Evolutionary conservation across 2,797 vertebrate genomes (phyloP).

Genomic region (Lepus oiostolus): DNA sequence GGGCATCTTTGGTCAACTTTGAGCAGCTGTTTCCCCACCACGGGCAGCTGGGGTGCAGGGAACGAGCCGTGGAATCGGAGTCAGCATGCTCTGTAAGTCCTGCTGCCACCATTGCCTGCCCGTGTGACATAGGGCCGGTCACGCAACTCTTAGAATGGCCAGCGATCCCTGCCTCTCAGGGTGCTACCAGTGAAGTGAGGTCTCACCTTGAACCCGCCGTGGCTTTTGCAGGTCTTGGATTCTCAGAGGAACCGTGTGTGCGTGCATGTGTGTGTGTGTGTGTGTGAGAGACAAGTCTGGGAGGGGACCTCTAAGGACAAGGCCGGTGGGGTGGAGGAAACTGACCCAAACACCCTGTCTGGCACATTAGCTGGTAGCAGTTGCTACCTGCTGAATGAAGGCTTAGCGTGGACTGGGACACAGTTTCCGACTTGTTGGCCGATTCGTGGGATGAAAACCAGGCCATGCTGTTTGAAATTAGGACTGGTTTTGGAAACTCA

Average conservation of each 20-base stretch:
- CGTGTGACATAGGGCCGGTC: slow-evolving; percentile 33
- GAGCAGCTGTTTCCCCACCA: not conserved
- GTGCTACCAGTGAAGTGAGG: not conserved
- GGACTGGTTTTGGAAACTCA: slow-evolving; percentile 20
- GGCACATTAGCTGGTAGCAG: not conserved
- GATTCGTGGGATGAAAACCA: not conserved
- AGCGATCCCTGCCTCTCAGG: not conserved
- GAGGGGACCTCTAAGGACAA: not conserved
- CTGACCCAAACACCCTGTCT: not conserved
- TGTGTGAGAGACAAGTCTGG: not conserved
- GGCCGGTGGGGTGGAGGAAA: not conserved
- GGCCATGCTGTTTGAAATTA: not conserved
- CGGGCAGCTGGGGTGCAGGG: not conserved
- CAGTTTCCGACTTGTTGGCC: not conserved
- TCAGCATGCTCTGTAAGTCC: not conserved
- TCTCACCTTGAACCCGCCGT: not conserved
- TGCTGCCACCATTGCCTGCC: not conserved
- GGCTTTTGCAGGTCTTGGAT: not conserved
- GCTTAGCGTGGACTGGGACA: not conserved
- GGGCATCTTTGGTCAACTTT: not conserved
- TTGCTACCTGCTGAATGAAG: not conserved
- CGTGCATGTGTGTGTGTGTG: slow-evolving; percentile 6
- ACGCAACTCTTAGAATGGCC: not conserved
- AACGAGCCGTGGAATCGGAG: not conserved
- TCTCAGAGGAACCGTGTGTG: not conserved